Evolutionary conservation across 2,888 invertebrate species (phyloP).

Genomic region (Sphaeridia pumilis): DNA sequence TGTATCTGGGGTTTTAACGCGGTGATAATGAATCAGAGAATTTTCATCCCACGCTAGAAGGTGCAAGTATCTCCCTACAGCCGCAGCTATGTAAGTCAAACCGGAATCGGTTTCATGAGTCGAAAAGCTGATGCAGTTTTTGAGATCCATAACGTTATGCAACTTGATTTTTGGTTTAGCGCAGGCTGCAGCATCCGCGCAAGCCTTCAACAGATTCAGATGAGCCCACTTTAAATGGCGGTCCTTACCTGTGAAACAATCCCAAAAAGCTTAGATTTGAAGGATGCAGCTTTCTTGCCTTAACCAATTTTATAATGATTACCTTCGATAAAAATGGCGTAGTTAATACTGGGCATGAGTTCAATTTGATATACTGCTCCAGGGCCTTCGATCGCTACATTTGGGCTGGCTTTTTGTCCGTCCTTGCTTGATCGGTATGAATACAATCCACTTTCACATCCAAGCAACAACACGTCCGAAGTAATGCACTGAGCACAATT

Average conservation of each 20-base stretch:
- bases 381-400: slow-evolving; percentile 46
- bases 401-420: slow-evolving; percentile 12
- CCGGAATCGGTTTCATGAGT: slow-evolving; percentile 36
- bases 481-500: slow-evolving; percentile 22
- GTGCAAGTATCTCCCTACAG: slow-evolving; percentile 15
- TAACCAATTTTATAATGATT: slow-evolving; percentile 18
- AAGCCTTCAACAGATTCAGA: slow-evolving; percentile 48
- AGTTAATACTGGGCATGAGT: slow-evolving; percentile 46
- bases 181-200: slow-evolving; percentile 43
- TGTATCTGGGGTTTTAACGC: slow-evolving; percentile 61
- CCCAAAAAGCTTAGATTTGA: no score
- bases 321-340: slow-evolving; percentile 53
- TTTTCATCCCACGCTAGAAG: slow-evolving; percentile 40
- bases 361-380: slow-evolving; percentile 52
- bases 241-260: slow-evolving; percentile 43
- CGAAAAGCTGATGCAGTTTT: slow-evolving; percentile 41
- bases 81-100: slow-evolving; percentile 20
- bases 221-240: slow-evolving; percentile 51
- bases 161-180: slow-evolving; percentile 42
- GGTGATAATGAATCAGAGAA: slow-evolving; percentile 53
- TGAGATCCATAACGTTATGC: slow-evolving; percentile 39
- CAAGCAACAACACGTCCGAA: slow-evolving; percentile 42
- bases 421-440: slow-evolving; percentile 41
- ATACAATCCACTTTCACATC: slow-evolving; percentile 51
- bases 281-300: no score